Evolutionary conservation across 2,888 invertebrate genomes (phyloP), one percentile per base, ranked within the genome.

Genomic region (Philereme transversata): DNA sequence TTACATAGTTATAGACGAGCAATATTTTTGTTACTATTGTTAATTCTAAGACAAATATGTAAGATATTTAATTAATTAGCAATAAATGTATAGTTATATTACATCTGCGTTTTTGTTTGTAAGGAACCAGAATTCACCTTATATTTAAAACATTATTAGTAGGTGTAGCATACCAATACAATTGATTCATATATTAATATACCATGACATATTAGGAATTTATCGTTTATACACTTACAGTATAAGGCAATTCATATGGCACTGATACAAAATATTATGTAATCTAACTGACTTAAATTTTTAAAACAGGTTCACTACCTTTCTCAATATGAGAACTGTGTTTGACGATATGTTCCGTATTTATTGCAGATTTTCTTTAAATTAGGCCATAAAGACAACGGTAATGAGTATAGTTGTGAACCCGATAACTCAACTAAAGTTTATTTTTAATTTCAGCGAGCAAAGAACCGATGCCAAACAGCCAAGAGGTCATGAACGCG

Each of bases 11-110:
- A 80, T 85, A 88, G 78, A 81, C 71, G 77, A 87, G 87, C 85
- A 87, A 88, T 89, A 89, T 90, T 88, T 88, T 90, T 89, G 88
- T 89, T 89, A 89, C 87, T 87, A 87, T 77, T 88, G 88, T 81
- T 69, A 61, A 67, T 62, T 69, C 66, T 85, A 87, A 86, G 86
- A 78, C 74, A 78, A 79, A 74, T 73, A 78, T 88, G 87, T 88
- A 86, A 84, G 83, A 82, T 84, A 84, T 84, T 84, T 82, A 79
- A 78, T 82, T 82, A 79, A 76, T 80, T 84, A 84, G 78, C 82
- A 90, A 90, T 90, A 90, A 90, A 90, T 81, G 81, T 80, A 75
- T 74, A 83, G 71, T 84, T 82, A 84, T 76, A 66, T 69, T 69
- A 63, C 65, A 72, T 72, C 70, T 65, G 75, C 81, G 80, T 78